These are phyloP conservation scores for Epizoanthus illoricatus DNA, from an alignment of 92 coral and sea anemone genomes.

Conservation along the genomic window DNA sequence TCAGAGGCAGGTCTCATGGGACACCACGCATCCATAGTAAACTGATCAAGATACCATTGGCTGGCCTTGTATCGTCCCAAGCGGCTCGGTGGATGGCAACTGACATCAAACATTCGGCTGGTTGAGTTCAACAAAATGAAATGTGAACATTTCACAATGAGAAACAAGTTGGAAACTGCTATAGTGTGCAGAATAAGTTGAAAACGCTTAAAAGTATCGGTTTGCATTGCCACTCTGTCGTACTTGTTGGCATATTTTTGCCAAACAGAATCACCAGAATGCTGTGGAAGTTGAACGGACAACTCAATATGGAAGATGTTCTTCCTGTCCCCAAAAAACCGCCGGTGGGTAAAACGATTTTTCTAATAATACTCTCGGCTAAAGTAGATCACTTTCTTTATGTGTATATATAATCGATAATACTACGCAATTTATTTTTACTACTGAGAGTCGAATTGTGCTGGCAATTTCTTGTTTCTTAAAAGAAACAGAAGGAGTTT, in stretches of 20 bases:
- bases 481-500: too few relatives aligned
- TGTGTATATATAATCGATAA: not conserved
- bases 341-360: slow-evolving; percentile 23
- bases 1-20: too few relatives aligned
- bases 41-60: too few relatives aligned
- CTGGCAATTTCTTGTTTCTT: too few relatives aligned
- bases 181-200: not conserved
- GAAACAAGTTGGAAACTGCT: not conserved
- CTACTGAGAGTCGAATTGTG: too few relatives aligned
- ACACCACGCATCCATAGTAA: too few relatives aligned
- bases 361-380: not conserved
- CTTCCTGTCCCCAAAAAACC: slow-evolving; percentile 27
- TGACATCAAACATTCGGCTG: not conserved
- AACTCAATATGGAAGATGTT: slow-evolving; percentile 25
- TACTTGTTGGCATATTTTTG: not conserved
- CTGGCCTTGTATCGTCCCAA: too few relatives aligned
- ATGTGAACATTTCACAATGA: not conserved
- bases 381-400: too few relatives aligned
- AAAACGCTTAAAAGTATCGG: not conserved
- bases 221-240: not conserved
- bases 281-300: slow-evolving; percentile 22
- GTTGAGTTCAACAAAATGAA: not conserved
- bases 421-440: not conserved
- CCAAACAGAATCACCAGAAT: not conserved
- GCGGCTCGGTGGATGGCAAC: not conserved